Evolutionary conservation across 2,888 invertebrate species (phyloP).

Genomic region (Cephus runcator): DNA sequence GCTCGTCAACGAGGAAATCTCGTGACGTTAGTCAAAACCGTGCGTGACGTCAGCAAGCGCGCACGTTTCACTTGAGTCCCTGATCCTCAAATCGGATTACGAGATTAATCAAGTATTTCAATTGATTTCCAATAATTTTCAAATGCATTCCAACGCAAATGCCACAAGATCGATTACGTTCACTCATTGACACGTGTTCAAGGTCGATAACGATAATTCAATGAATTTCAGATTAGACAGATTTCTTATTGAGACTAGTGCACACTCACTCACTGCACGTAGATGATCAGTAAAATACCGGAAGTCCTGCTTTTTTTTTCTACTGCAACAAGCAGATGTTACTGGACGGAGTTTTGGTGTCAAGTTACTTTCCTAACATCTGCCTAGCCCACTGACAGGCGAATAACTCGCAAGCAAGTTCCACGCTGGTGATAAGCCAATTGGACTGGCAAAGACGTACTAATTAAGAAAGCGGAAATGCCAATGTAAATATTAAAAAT

Average conservation of each 20-base stretch:
- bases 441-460: not conserved
- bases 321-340: not conserved
- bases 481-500: not conserved
- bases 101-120: not conserved
- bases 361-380: not conserved
- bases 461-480: not conserved
- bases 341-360: not conserved
- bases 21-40: no score
- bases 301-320: not conserved
- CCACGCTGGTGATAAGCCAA: not conserved
- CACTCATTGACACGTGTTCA: not conserved
- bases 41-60: not conserved
- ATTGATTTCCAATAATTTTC: not conserved
- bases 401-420: not conserved
- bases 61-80: not conserved
- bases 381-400: not conserved
- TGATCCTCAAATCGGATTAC: not conserved
- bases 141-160: not conserved
- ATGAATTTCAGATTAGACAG: not conserved
- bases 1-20: no score
- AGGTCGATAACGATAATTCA: not conserved
- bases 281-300: not conserved
- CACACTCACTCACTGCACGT: not conserved
- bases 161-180: not conserved
- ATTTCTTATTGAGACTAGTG: not conserved